phyloP scores from a whole-genome alignment of 2,797 vertebrate genomes.

The Toxotes lorentzi region DNA sequence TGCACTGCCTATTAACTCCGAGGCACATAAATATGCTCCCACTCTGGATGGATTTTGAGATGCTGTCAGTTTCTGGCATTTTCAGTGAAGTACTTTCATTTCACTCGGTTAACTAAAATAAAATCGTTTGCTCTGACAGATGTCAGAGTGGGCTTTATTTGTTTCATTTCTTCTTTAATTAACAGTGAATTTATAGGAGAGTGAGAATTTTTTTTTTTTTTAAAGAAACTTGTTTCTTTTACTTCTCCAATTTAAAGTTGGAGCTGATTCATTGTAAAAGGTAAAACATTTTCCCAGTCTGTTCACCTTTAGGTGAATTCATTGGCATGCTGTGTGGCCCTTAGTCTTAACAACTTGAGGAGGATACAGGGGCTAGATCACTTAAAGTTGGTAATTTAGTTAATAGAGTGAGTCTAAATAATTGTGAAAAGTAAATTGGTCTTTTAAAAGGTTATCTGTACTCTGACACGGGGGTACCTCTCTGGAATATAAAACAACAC shows the following conservation, averaged over 20 bases:
- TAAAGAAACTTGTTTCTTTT: slow-evolving; percentile 11
- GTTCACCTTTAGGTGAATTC: slow-evolving; percentile 33
- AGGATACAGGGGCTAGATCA: slow-evolving; percentile 40
- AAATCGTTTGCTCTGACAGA: slow-evolving; percentile 12
- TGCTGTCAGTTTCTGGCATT: slow-evolving; percentile 40
- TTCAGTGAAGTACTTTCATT: slow-evolving; percentile 27
- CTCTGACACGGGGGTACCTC: slow-evolving; percentile 62
- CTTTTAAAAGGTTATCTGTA: slow-evolving; percentile 77
- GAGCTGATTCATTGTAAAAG: slow-evolving; percentile 17
- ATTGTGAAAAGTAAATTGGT: slow-evolving; percentile 78
- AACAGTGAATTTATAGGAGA: not conserved
- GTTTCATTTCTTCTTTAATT: slow-evolving; percentile 22
- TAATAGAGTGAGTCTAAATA: slow-evolving; percentile 72
- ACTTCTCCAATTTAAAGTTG: slow-evolving; percentile 29
- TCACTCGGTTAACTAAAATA: slow-evolving; percentile 35
- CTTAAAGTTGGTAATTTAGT: slow-evolving; percentile 66
- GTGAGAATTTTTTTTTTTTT: not conserved
- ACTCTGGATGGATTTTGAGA: slow-evolving; percentile 22
- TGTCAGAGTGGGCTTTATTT: slow-evolving; percentile 1
- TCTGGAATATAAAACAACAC: slow-evolving; percentile 76
- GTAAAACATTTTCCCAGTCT: slow-evolving; percentile 30
- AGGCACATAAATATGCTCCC: slow-evolving; percentile 47
- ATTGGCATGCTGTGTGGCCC: slow-evolving; percentile 47
- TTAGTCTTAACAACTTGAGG: slow-evolving; percentile 20
- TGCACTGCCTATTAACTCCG: slow-evolving; percentile 34